Evolutionary conservation across 2,797 vertebrate genomes (phyloP), one percentile per base, ranked within the genome.

Genomic region (Uromys caudimaculatus): DNA sequence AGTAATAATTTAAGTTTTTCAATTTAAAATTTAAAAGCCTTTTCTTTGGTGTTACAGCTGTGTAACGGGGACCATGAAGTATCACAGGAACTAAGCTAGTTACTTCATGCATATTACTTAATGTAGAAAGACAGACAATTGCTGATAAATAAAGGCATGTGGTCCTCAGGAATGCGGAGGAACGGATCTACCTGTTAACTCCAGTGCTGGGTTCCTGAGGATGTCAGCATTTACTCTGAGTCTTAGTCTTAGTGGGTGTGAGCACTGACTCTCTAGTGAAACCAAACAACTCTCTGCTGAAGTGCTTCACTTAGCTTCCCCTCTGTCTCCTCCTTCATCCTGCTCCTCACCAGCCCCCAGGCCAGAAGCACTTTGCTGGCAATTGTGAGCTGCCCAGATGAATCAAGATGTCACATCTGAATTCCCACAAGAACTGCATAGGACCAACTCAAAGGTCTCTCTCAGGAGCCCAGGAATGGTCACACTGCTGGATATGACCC

Each of bases 1-100:
- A 67, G 76, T 77, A 75, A 79, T 77, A 89, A 77, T 10, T 71
- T 41, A 4, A 0, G 67, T 89, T 71, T 58, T 52, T 90, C 79
- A 83, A 95, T 76, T 92, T 60, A 81, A 93, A 87, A 89, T 62
- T 79, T 69, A 94, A 69, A 29, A 81, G 77, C 5, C 6, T 50
- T 93, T 90, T 54, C 89, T 88, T 73, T 52, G 4, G 52, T 81
- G 13, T 84, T 35, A 67, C 27, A 84, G 9, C 32, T 88, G 50
- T 67, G 38, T 56, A 83, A 83, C 62, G 2, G 78, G 35, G n/a
- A 32, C 32, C 50, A 54, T 0, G 4, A 73, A 60, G 13, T 78
- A 78, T 29, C 7, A 47, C 29, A 44, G 54, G 52, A 71, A 41
- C 50, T 21, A 44, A 32, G 6, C 4, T 69, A 50, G 52, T 73